Conservation (phyloP, 2,888 invertebrate genomes). For the Stenodema calcarata region DNA sequence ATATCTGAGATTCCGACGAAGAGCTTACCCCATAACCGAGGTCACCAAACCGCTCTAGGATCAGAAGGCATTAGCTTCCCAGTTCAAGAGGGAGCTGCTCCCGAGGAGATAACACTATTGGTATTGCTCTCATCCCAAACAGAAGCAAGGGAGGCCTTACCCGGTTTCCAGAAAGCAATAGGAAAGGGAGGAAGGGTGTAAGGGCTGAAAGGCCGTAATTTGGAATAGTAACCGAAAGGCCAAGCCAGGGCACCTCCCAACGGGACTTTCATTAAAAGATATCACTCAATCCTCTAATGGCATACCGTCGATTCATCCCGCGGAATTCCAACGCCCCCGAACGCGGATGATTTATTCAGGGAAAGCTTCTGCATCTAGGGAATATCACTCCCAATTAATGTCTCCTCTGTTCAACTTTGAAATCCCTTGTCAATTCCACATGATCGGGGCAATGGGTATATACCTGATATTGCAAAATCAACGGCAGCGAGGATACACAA, state of each 20-base stretch:
- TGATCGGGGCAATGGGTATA: neutral
- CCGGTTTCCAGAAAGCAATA: neutral
- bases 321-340: neutral
- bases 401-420: neutral
- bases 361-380: neutral
- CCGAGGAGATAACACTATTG: neutral
- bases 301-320: neutral
- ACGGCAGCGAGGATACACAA: neutral
- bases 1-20: neutral
- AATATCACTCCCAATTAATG: neutral
- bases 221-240: neutral
- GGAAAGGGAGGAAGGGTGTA: neutral
- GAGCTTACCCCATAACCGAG: neutral
- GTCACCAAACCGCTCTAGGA: neutral
- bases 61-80: neutral
- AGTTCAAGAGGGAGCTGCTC: neutral
- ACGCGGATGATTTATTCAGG: neutral
- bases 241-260: neutral
- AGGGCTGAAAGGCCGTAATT: neutral
- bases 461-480: neutral
- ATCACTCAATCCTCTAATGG: neutral
- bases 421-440: neutral
- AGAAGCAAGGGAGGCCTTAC: neutral
- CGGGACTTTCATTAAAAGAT: neutral
- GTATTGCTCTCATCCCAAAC: neutral